Percentiles rank a stretch among this genome's conserved stretches.
These are phyloP conservation scores for Trilocha varians DNA, from an alignment of 2,888 invertebrate genomes.

Conservation along the genomic window DNA sequence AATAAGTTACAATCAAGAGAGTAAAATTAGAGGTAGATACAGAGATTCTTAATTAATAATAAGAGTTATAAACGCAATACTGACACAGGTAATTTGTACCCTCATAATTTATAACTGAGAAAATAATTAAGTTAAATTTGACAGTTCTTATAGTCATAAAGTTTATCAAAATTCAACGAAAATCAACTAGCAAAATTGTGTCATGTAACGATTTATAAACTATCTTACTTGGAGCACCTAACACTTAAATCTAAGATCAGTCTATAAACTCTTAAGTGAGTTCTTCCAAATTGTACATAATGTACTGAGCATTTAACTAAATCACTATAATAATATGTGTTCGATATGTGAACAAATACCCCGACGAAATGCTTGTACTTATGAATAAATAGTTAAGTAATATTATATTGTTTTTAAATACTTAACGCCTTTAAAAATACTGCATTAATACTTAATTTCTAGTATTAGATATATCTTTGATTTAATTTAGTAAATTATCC, in stretches of 20 bases:
- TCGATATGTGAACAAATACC: background rate
- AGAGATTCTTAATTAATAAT: slow-evolving; percentile 60
- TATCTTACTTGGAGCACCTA: slow-evolving; percentile 49
- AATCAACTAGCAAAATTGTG: slow-evolving; percentile 14
- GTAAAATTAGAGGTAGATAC: slow-evolving; percentile 67
- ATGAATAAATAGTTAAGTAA: background rate
- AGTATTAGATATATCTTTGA: background rate
- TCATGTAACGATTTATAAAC: slow-evolving; percentile 34
- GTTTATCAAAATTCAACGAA: background rate
- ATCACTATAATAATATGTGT: background rate
- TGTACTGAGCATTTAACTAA: slow-evolving; percentile 44
- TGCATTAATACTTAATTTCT: background rate
- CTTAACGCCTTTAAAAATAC: background rate
- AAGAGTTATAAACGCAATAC: slow-evolving; percentile 59
- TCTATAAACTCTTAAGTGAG: slow-evolving; percentile 64
- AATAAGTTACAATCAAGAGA: slow-evolving; percentile 59
- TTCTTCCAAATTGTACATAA: slow-evolving; percentile 34
- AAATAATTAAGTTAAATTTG: slow-evolving; percentile 6
- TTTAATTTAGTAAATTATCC: background rate
- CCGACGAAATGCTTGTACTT: background rate
- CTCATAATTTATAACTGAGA: slow-evolving; percentile 2
- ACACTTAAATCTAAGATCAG: slow-evolving; percentile 66
- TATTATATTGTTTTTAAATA: background rate
- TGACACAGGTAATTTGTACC: slow-evolving; percentile 52
- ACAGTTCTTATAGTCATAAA: background rate